Percentiles rank a stretch among this genome's conserved stretches.
Evolutionary conservation across 2,888 invertebrate genomes (phyloP).

Genomic region (Teleiodes luculella): DNA sequence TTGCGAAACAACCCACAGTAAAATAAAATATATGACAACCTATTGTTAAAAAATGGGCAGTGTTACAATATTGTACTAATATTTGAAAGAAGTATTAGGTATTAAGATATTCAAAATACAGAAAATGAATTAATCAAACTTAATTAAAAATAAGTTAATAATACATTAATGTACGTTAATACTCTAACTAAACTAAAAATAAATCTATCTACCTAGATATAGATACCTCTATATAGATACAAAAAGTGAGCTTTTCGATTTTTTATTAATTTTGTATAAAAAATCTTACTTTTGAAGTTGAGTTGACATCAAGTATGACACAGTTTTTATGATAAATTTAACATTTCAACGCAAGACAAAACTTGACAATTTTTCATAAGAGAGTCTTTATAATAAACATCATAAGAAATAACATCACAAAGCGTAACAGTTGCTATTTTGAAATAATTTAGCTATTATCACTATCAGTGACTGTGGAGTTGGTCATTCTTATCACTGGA

Average conservation of each 20-base stretch:
- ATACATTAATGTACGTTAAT: too few species aligned
- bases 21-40: too few species aligned
- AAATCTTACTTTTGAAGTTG: slow-evolving; percentile 38
- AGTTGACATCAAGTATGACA: slow-evolving; percentile 28
- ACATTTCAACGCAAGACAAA: background rate
- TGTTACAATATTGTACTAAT: too few species aligned
- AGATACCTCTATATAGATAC: slow-evolving; percentile 27
- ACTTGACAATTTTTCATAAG: background rate
- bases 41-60: too few species aligned
- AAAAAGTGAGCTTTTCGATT: slow-evolving; percentile 28
- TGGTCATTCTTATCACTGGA: slow-evolving; percentile 71
- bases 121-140: too few species aligned
- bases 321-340: background rate
- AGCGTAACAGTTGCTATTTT: too few species aligned
- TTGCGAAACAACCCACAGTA: too few species aligned
- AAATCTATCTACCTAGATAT: slow-evolving; percentile 3
- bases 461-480: slow-evolving; percentile 65
- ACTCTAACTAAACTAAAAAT: background rate
- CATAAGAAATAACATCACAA: slow-evolving; percentile 2
- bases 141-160: too few species aligned
- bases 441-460: slow-evolving; percentile 58
- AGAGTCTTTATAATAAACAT: background rate
- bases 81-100: too few species aligned
- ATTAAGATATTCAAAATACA: too few species aligned
- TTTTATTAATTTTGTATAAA: slow-evolving; percentile 34